Conservation (phyloP, 2,888 invertebrate genomes). For the Saturnia pavonia region DNA sequence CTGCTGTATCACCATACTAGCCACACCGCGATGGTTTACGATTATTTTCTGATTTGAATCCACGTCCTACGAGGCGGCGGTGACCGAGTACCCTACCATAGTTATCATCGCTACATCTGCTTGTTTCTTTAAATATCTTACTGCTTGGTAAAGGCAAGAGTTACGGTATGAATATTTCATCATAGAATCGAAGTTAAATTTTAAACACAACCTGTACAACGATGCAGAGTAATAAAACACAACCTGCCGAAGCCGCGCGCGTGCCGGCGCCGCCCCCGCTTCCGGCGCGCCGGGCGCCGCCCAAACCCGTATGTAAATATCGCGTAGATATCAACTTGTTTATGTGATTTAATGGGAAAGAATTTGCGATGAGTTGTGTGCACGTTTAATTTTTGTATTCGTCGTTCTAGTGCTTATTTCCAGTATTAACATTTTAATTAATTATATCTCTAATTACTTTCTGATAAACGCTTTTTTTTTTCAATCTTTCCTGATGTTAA, state of each 20-base stretch:
- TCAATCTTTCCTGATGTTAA: too few relatives aligned
- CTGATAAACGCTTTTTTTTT: too few relatives aligned
- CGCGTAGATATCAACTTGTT: conserved; percentile 23
- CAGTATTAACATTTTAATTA: too few relatives aligned
- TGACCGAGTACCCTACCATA: too few relatives aligned
- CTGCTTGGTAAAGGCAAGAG: not conserved
- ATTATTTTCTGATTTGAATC: too few relatives aligned
- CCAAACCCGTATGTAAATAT: conserved; percentile 24
- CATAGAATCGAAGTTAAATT: not conserved
- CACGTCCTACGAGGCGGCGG: too few relatives aligned
- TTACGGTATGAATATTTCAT: not conserved
- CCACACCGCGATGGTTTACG: too few relatives aligned
- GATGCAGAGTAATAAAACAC: conserved; percentile 17
- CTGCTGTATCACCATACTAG: too few relatives aligned
- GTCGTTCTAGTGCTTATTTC: not conserved
- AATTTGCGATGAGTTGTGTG: conserved; percentile 1
- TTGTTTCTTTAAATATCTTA: too few relatives aligned
- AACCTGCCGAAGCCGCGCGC: conserved; percentile 22
- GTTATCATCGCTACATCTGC: too few relatives aligned
- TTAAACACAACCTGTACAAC: not conserved
- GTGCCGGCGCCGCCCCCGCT: conserved; percentile 21
- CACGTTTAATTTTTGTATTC: not conserved
- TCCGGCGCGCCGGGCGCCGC: conserved; percentile 19
- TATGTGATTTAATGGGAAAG: conserved; percentile 21
- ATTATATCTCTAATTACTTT: too few relatives aligned